These are phyloP conservation scores for Leucophora obtusa DNA, from an alignment of 2,888 invertebrate genomes.

Conservation along the genomic window DNA sequence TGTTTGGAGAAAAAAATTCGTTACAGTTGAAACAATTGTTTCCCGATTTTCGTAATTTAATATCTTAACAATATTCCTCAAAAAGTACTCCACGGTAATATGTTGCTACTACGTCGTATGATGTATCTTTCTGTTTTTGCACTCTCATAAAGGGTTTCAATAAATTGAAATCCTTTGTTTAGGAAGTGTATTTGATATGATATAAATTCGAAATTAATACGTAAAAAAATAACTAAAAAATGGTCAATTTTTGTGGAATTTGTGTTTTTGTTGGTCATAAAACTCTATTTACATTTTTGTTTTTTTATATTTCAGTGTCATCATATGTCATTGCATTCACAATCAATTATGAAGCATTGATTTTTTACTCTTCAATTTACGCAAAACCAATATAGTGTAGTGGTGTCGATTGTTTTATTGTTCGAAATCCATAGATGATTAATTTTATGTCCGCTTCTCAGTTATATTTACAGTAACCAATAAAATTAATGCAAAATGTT, in stretches of 20 bases:
- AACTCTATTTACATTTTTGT: neutral
- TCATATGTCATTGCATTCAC: neutral
- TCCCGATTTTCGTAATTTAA: slow-evolving; percentile 9
- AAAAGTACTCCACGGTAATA: slow-evolving; percentile 21
- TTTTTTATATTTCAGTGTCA: slow-evolving; percentile 1
- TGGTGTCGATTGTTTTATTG: neutral
- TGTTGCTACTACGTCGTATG: neutral
- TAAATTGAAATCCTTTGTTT: slow-evolving; percentile 20
- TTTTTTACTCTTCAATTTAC: slow-evolving; percentile 19
- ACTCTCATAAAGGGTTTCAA: neutral
- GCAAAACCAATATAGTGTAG: neutral
- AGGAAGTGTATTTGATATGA: no score
- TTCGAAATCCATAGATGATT: neutral
- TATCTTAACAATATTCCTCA: slow-evolving; percentile 14
- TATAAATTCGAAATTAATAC: neutral
- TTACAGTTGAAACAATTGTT: slow-evolving; percentile 49
- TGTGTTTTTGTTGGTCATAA: neutral
- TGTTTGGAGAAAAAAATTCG: slow-evolving; percentile 42
- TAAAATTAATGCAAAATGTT: slow-evolving; percentile 71
- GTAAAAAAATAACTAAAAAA: slow-evolving; percentile 7
- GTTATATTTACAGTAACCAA: slow-evolving; percentile 14
- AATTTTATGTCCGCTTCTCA: neutral
- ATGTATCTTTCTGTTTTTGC: neutral
- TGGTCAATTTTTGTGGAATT: neutral
- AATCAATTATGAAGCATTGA: slow-evolving; percentile 47